Evolutionary conservation across 2,888 invertebrate genomes (phyloP).

Genomic region (Cephonodes hylas): DNA sequence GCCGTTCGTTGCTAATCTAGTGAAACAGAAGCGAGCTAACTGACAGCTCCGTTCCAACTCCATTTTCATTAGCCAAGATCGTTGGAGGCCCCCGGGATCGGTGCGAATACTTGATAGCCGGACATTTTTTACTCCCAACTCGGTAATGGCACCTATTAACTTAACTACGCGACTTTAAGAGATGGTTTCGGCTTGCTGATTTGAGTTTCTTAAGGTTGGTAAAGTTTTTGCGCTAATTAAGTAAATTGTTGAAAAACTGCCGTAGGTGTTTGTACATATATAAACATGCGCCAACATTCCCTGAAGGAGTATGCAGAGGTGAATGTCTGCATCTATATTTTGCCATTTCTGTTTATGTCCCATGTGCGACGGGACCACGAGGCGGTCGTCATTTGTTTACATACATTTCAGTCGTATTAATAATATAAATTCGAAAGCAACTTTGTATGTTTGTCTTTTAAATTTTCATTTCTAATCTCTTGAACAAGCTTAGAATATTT

Average conservation of each 20-base stretch:
- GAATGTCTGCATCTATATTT: no score
- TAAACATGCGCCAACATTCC: no score
- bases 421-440: no score
- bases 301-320: no score
- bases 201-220: background rate
- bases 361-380: no score
- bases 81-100: background rate
- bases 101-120: background rate
- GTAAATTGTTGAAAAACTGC: background rate
- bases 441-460: no score
- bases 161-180: background rate
- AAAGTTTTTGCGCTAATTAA: background rate
- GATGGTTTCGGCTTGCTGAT: background rate
- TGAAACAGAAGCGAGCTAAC: background rate
- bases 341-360: no score
- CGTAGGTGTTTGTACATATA: background rate
- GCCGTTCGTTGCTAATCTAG: background rate
- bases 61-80: constrained; percentile 1
- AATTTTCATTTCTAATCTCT: no score
- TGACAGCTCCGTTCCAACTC: background rate
- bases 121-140: background rate
- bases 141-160: background rate
- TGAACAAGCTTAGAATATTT: no score
- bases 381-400: no score
- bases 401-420: no score